Evolutionary conservation across 2,888 invertebrate species (phyloP), one percentile per base, ranked within the genome.

Genomic region (Drosophila incognita): DNA sequence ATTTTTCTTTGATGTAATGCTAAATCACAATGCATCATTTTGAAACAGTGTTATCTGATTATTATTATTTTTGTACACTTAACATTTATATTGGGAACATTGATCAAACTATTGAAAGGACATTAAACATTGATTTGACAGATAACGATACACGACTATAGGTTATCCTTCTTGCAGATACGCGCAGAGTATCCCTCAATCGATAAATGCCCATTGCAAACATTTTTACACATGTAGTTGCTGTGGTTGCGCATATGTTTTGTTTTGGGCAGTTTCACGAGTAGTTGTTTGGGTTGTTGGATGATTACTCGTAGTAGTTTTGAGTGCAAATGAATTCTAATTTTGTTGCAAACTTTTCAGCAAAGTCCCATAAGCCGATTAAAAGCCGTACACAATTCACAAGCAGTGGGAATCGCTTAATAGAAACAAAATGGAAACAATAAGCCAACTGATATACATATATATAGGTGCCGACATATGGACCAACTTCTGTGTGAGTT

Each of bases 291-390:
- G 51, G 21, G 52, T 46, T 38, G 59, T 56, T 56, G 42, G 54
- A 35, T 29, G 52, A 48, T 36, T 24, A 36, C 81, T 69, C 63
- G 58, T 52, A 70, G 24, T 18, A 21, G 57, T 69, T 75, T 75
- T 59, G 79, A 78, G 83, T 87, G 76, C 71, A 87, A 86, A 86
- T 87, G 86, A 86, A 86, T 89, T 87, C 74, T 82, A 89, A 89
- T 80, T 89, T 76, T 87, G 72, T 68, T 67, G 46, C 66, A 85
- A 87, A 84, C 85, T 89, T 89, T 82, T 60, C 46, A 59, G 67
- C 60, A 67, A 71, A 78, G 38, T 69, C 53, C 60, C 40, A 67
- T 67, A 64, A 69, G 63, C 40, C 40, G 24, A 56, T 27, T 48
- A 42, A 56, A 71, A 75, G 38, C 31, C 46, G 49, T 18, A 53